Evolutionary conservation across 2,113 vertebrate genomes (phyloP).

Genomic region (Crotophaga sulcirostris): DNA sequence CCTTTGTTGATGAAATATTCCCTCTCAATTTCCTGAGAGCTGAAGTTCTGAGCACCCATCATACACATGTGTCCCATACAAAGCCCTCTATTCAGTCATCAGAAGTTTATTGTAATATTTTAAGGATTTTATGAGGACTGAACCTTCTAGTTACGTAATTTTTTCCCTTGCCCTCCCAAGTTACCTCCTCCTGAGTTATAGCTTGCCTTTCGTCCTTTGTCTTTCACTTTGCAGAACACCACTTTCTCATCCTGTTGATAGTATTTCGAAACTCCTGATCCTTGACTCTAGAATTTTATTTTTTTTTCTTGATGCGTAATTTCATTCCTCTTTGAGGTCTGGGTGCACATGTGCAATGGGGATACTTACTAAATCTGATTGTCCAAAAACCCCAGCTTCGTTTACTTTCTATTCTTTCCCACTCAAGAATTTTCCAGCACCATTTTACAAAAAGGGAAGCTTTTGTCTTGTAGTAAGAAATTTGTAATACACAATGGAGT

Average conservation of each 20-base stretch:
- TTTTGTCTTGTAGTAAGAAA: background rate
- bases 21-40: rapidly evolving
- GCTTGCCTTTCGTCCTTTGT: background rate
- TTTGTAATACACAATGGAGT: background rate
- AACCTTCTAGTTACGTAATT: background rate
- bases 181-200: background rate
- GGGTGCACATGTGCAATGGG: background rate
- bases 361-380: background rate
- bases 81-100: background rate
- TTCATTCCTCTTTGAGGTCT: background rate
- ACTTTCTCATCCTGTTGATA: background rate
- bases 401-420: background rate
- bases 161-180: background rate
- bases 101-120: background rate
- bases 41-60: background rate
- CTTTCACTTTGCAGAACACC: background rate
- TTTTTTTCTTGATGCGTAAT: background rate
- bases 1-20: background rate
- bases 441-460: background rate
- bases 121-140: background rate
- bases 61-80: background rate
- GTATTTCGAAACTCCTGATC: background rate
- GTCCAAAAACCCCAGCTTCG: background rate
- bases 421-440: background rate
- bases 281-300: background rate